Evolutionary conservation across 1,140 invertebrate species (phyloP).

Genomic region (Laupala kohalensis): DNA sequence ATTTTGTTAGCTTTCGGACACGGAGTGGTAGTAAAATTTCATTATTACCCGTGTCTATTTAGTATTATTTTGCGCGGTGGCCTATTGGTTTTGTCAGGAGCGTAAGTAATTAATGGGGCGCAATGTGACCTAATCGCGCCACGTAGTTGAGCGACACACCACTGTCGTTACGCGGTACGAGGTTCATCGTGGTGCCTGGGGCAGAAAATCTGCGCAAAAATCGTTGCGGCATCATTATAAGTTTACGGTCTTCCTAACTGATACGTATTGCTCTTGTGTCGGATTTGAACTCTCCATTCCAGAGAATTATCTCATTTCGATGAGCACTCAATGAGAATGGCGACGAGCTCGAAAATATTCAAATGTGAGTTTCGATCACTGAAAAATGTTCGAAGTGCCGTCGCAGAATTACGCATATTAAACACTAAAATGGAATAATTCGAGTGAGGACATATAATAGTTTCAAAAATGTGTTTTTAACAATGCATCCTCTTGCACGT

Average conservation of each 20-base stretch:
- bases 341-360: not conserved
- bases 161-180: not conserved
- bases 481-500: too few relatives aligned
- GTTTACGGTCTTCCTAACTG: not conserved
- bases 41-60: not conserved
- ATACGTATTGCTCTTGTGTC: not conserved
- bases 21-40: not conserved
- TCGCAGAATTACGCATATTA: too few relatives aligned
- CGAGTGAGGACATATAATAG: too few relatives aligned
- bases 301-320: not conserved
- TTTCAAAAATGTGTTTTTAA: too few relatives aligned
- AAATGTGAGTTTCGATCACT: not conserved
- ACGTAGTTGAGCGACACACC: not conserved
- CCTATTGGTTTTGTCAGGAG: not conserved
- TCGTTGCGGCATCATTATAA: too few relatives aligned
- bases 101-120: not conserved
- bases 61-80: not conserved
- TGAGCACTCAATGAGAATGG: not conserved
- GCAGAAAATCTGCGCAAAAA: not conserved
- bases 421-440: too few relatives aligned
- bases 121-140: not conserved
- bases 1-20: not conserved
- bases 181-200: not conserved
- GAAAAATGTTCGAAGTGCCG: too few relatives aligned
- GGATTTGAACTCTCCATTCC: not conserved